Evolutionary conservation across 1,140 invertebrate species (phyloP), one percentile per base, ranked within the genome.

Genomic region (Cydia amplana): DNA sequence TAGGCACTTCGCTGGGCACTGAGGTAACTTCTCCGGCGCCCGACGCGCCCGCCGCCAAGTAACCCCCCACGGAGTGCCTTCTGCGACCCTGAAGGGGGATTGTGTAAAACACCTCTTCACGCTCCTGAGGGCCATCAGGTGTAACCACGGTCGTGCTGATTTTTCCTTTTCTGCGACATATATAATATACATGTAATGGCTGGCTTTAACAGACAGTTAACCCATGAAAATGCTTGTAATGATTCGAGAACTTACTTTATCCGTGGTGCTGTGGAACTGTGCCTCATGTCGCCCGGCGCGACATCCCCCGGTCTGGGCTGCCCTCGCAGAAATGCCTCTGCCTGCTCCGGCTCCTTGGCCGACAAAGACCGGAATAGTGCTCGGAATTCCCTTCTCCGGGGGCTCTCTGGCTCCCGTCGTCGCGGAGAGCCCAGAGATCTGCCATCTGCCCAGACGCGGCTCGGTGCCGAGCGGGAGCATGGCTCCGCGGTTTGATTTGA

Each of bases 41-140:
- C 4, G 80, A 87, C 3, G 79, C 88, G 5, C 88, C 93, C 5
- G 90, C 91, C 1, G 89, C 81, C 63, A 94, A 79, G 79, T 93
- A 94, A 3, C 93, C 93, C 2, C 93, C 93, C 6, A 94, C 93
- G 9, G 93, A 94, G 77, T 94, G 93, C 18, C 93, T 84, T 43
- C 93, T 80, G 3, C 92, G 83, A 1, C 90, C 89, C 73, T 89
- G 89, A n/a, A 93, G 81, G 1, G 93, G 93, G 55, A 93, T 92
- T 25, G 93, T 93, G 77, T 93, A 93, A 76, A 93, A 93, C 6
- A 93, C 85, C 78, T 93, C 93, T 74, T 93, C 91, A 6, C 89
- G 85, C 60, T 92, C 91, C 72, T 87, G 87, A 10, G 83, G 79
- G 1, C 88, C 88, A 28, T 90, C 86, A n/a, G 86, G 74, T 40